Evolutionary conservation across 2,797 vertebrate genomes (phyloP).

Genomic region (Paratrypauchen microcephalus): DNA sequence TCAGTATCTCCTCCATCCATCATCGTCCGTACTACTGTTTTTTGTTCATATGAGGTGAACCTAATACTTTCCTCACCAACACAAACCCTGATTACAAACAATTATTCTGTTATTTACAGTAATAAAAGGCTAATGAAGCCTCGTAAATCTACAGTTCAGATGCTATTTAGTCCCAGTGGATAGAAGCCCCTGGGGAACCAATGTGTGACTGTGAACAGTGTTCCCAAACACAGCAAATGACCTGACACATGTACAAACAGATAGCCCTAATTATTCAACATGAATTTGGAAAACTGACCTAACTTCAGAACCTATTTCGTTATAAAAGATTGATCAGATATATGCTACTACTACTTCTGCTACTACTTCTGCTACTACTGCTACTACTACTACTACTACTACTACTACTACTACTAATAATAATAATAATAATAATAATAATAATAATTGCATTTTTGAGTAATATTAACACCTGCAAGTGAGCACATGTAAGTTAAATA

Average conservation of each 20-base stretch:
- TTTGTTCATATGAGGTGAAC: conserved; percentile 66
- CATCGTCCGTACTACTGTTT: conserved; percentile 46
- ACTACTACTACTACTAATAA: too few relatives aligned
- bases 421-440: too few relatives aligned
- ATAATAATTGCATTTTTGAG: too few relatives aligned
- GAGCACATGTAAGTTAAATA: too few relatives aligned
- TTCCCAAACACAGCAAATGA: conserved; percentile 17
- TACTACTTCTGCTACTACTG: too few relatives aligned
- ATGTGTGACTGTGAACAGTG: conserved; percentile 21
- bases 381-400: too few relatives aligned
- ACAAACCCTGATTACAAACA: conserved; percentile 77
- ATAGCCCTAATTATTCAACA: neutral
- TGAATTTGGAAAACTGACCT: neutral
- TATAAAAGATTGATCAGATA: too few relatives aligned
- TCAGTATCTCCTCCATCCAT: conserved; percentile 49
- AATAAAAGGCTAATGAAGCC: conserved; percentile 76
- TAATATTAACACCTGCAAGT: too few relatives aligned
- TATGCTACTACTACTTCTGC: too few relatives aligned
- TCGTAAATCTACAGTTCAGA: conserved; percentile 66
- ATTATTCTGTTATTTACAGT: conserved; percentile 79
- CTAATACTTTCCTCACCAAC: conserved; percentile 71
- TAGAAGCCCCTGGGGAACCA: conserved; percentile 16
- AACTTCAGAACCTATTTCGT: too few relatives aligned
- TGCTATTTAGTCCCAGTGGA: conserved; percentile 39
- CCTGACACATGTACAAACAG: neutral